Conservation (phyloP, 1,140 invertebrate species). For the Delia radicum region DNA sequence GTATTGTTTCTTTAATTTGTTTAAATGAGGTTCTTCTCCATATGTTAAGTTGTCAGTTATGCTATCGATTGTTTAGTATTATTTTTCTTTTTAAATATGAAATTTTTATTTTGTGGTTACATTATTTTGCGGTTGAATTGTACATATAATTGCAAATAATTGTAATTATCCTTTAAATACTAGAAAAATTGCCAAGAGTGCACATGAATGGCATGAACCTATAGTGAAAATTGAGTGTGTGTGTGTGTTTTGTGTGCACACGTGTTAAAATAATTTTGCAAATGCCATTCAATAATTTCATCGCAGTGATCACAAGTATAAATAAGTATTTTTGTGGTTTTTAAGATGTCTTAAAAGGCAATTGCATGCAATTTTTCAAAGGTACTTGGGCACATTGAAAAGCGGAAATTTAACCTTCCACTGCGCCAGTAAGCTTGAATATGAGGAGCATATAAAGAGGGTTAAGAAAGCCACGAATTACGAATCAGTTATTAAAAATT, state of each 20-base stretch:
- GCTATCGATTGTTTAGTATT: neutral
- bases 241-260: neutral
- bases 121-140: constrained; percentile 40
- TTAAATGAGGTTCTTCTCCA: neutral
- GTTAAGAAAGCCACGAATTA: too few species aligned
- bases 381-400: neutral
- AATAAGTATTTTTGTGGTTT: neutral
- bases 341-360: neutral
- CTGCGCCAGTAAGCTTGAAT: too few species aligned
- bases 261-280: constrained; percentile 31
- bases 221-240: neutral
- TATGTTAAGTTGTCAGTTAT: neutral
- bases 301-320: neutral
- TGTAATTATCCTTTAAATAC: constrained; percentile 21
- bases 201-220: neutral
- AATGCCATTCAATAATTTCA: constrained; percentile 26
- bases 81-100: neutral
- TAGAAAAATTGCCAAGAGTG: neutral
- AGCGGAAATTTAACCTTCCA: neutral
- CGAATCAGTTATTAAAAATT: too few species aligned
- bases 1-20: neutral
- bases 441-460: too few species aligned
- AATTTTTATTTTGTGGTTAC: constrained; percentile 37
- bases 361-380: neutral
- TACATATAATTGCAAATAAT: constrained; percentile 30